phyloP scores from a whole-genome alignment of 2,797 vertebrate genomes.

The Stomatorhinus walkeri region DNA sequence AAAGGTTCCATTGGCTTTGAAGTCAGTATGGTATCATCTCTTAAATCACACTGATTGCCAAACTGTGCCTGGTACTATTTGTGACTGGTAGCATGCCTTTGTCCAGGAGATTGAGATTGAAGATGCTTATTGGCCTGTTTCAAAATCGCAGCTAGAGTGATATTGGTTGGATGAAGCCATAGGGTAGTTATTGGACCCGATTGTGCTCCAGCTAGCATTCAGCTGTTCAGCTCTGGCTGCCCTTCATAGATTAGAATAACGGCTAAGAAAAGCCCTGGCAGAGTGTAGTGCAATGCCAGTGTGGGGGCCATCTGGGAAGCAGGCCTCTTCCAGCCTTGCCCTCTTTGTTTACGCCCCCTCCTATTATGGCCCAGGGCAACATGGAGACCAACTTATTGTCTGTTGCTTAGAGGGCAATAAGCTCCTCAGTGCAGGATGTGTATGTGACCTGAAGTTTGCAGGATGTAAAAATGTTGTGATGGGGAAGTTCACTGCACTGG shows the following conservation, averaged over 20 bases:
- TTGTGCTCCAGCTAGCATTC: neutral
- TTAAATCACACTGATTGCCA: neutral
- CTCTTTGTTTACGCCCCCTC: neutral
- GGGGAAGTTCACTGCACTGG: neutral
- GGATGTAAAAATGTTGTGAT: neutral
- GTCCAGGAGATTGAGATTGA: neutral
- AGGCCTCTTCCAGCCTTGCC: neutral
- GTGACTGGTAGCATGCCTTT: neutral
- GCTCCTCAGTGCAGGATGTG: neutral
- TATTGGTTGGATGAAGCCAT: neutral
- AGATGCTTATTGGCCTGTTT: neutral
- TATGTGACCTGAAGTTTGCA: neutral
- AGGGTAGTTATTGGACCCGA: neutral
- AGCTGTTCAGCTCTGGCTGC: neutral
- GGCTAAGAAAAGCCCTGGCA: conserved; percentile 4
- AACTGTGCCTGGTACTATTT: neutral
- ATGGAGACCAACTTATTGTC: neutral
- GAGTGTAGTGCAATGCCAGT: neutral
- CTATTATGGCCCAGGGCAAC: neutral
- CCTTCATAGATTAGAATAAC: neutral
- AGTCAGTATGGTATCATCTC: neutral
- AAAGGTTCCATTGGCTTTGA: neutral
- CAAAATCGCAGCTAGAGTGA: neutral
- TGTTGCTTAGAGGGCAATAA: neutral
- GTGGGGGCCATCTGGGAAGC: neutral